Percentiles rank a stretch among this genome's conserved stretches.
phyloP scores from a whole-genome alignment of 2,888 invertebrate genomes.

The Tryphoninae sp. region DNA sequence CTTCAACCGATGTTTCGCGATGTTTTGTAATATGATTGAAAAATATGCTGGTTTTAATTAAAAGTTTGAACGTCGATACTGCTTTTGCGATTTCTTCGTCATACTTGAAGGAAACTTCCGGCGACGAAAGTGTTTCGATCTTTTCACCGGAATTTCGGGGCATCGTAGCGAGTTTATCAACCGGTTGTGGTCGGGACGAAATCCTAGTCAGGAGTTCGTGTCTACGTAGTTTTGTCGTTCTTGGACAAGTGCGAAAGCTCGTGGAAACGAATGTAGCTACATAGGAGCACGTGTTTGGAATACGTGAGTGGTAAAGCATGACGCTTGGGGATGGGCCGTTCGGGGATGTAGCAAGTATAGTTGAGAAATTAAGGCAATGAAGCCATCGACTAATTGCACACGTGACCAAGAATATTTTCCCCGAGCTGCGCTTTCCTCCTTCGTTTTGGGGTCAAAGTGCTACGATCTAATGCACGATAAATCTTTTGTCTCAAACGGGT shows the following conservation, averaged over 20 bases:
- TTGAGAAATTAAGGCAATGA: slow-evolving; percentile 11
- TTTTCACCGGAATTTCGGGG: not conserved
- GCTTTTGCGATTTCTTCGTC: not conserved
- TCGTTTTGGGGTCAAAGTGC: not conserved
- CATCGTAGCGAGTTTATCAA: not conserved
- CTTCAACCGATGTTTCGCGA: not conserved
- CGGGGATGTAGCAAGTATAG: not conserved
- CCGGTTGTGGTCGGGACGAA: not conserved
- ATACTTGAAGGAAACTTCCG: not conserved
- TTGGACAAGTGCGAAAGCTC: not conserved
- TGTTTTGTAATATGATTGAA: not conserved
- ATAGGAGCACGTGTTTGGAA: slow-evolving; percentile 10
- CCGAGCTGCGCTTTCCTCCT: not conserved
- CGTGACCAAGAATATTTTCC: slow-evolving; percentile 13
- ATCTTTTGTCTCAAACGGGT: too few relatives aligned
- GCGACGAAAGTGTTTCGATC: not conserved
- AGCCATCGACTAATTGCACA: slow-evolving; percentile 28
- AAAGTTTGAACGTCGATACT: not conserved
- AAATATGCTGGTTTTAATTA: not conserved
- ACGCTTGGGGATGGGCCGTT: too few relatives aligned
- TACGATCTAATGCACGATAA: too few relatives aligned
- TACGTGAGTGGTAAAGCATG: not conserved
- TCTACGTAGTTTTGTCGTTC: slow-evolving; percentile 29
- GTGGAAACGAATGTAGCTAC: not conserved
- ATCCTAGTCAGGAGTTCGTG: not conserved